Percentiles rank a stretch among this genome's conserved stretches.
Conservation (phyloP, 2,113 vertebrate genomes). For the Gavialis gangeticus region DNA sequence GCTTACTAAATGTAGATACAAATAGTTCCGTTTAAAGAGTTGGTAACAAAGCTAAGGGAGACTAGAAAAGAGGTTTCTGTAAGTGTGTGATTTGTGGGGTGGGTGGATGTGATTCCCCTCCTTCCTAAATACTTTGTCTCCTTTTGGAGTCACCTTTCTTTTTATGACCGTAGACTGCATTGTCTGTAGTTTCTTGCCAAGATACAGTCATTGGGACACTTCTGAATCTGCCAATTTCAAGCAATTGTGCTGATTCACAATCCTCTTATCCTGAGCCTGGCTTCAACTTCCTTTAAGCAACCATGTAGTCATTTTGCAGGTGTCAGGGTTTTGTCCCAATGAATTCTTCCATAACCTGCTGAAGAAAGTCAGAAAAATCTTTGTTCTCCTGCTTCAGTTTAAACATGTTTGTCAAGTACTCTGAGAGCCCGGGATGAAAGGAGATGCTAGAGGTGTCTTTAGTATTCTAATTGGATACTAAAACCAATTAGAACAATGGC, state of each 20-base stretch:
- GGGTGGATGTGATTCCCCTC: neutral
- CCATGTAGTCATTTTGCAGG: slow-evolving; percentile 57
- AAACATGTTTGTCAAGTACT: neutral
- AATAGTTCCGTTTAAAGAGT: slow-evolving; percentile 59
- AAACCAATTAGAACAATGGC: neutral
- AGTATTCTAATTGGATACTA: neutral
- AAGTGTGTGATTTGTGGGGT: too few species aligned
- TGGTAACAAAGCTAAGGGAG: slow-evolving; percentile 43
- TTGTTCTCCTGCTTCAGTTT: neutral
- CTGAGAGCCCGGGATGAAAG: neutral
- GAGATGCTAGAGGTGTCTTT: neutral
- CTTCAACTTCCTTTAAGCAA: slow-evolving; percentile 42
- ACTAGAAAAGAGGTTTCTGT: slow-evolving; percentile 48
- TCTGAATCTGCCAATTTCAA: slow-evolving; percentile 33
- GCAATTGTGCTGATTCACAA: slow-evolving; percentile 41
- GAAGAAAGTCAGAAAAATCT: neutral
- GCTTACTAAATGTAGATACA: slow-evolving; percentile 40
- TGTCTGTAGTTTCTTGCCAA: slow-evolving; percentile 42
- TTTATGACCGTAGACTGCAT: slow-evolving; percentile 2
- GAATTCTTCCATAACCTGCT: neutral
- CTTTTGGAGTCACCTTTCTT: slow-evolving; percentile 60
- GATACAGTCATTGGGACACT: slow-evolving; percentile 24
- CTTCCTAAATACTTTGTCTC: neutral
- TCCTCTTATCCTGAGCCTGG: slow-evolving; percentile 37
- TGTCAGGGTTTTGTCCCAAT: slow-evolving; percentile 47